These are phyloP conservation scores for Reinhardtius hippoglossoides DNA, from an alignment of 2,113 vertebrate species.

Conservation along the genomic window DNA sequence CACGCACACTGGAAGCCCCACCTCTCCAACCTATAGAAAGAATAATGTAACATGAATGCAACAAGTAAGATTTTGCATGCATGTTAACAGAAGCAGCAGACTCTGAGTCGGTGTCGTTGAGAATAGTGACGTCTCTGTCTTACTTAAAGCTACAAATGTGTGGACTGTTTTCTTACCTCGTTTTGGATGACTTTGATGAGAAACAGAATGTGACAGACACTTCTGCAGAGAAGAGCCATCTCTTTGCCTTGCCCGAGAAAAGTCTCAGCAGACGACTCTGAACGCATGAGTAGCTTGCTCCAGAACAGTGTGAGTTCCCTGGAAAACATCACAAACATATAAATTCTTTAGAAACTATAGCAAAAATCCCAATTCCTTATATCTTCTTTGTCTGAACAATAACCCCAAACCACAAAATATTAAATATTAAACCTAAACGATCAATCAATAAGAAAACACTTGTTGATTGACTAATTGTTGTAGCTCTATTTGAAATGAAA, in stretches of 20 bases:
- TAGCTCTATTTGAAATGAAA: neutral
- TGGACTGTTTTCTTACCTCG: conserved; percentile 87
- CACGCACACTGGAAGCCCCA: conserved; percentile 96
- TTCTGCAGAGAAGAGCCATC: conserved; percentile 95
- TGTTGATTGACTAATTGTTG: neutral
- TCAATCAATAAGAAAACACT: no score
- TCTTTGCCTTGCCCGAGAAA: conserved; percentile 95
- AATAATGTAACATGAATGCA: conserved; percentile 12
- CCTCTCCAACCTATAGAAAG: conserved; percentile 88
- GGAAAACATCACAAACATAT: conserved; percentile 51
- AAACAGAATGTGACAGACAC: conserved; percentile 99
- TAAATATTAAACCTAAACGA: neutral
- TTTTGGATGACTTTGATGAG: conserved; percentile 99
- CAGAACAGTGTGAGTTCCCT: conserved; percentile 99
- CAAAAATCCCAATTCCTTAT: neutral
- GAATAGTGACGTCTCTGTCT: neutral
- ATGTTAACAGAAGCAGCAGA: neutral
- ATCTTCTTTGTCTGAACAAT: no score
- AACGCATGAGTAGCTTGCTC: conserved; percentile 97
- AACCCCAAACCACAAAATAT: neutral
- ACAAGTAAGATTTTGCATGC: neutral
- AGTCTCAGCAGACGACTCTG: conserved; percentile 91
- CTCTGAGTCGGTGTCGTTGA: neutral
- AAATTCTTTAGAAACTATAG: neutral
- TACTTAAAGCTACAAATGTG: neutral